phyloP scores from a whole-genome alignment of 2,113 vertebrate genomes.

The Cephalophus harveyi region DNA sequence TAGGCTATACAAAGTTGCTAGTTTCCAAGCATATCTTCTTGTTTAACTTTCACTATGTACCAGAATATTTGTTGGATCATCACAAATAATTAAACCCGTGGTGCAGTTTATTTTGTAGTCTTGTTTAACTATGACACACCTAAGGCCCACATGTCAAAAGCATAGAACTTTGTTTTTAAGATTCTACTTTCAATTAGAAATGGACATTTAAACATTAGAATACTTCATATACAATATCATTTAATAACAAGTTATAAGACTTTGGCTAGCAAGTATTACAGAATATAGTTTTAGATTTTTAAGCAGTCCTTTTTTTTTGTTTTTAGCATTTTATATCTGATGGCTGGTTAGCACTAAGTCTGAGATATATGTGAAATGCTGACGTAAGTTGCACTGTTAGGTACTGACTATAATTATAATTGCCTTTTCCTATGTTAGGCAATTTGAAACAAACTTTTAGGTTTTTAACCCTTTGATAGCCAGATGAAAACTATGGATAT shows the following conservation, averaged over 20 bases:
- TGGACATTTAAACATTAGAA: not conserved
- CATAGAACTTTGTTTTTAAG: not conserved
- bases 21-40: constrained; percentile 28
- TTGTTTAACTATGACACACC: not conserved
- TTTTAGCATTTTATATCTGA: not conserved
- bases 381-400: not conserved
- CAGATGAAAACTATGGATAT: not conserved
- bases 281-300: not conserved
- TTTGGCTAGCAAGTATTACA: not conserved
- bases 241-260: not conserved
- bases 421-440: not conserved
- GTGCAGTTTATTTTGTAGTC: not conserved
- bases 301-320: not conserved
- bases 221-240: not conserved
- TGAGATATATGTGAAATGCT: not conserved
- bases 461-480: not conserved
- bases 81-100: not conserved
- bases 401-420: not conserved
- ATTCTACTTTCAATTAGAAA: not conserved
- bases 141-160: not conserved
- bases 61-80: not conserved
- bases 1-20: not conserved
- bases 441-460: constrained; percentile 21
- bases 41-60: not conserved
- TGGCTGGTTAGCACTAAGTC: not conserved